A percentile compares a stretch with the other conserved stretches of the same genome.
Evolutionary conservation across 2,113 vertebrate species (phyloP).

Genomic region (Gadus macrocephalus): DNA sequence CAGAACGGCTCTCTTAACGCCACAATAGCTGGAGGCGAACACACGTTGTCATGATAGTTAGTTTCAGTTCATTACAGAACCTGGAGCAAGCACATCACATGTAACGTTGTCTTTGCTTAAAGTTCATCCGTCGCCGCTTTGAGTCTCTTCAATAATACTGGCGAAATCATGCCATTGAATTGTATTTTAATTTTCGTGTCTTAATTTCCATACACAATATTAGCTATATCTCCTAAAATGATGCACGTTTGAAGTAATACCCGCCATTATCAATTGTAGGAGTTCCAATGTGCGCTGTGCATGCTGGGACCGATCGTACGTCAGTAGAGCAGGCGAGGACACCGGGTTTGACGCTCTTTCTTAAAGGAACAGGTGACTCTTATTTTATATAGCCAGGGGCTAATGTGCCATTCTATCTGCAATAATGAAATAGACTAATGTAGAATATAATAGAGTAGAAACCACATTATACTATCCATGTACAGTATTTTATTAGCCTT

Average conservation of each 20-base stretch:
- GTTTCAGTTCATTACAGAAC: conserved; percentile 30
- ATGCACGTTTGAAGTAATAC: conserved; percentile 48
- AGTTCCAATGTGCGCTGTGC: conserved; percentile 45
- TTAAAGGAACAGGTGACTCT: no score
- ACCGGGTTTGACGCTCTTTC: neutral
- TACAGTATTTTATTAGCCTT: neutral
- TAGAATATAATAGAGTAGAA: neutral
- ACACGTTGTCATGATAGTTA: conserved; percentile 9
- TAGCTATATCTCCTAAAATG: conserved; percentile 2
- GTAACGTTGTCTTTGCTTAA: neutral
- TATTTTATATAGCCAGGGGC: no score
- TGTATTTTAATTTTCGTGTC: neutral
- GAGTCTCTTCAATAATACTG: neutral
- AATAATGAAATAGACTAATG: neutral
- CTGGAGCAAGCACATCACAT: conserved; percentile 29
- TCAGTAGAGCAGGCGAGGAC: conserved; percentile 36
- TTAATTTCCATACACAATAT: neutral
- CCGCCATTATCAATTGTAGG: conserved; percentile 68
- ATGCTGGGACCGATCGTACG: conserved; percentile 60
- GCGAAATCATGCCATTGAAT: neutral
- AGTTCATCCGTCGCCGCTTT: neutral
- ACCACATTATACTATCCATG: neutral
- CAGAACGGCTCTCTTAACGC: neutral
- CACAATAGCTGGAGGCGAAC: conserved; percentile 8
- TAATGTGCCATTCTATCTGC: no score